phyloP scores from a whole-genome alignment of 2,888 invertebrate genomes.

The Boloria euphrosyne region DNA sequence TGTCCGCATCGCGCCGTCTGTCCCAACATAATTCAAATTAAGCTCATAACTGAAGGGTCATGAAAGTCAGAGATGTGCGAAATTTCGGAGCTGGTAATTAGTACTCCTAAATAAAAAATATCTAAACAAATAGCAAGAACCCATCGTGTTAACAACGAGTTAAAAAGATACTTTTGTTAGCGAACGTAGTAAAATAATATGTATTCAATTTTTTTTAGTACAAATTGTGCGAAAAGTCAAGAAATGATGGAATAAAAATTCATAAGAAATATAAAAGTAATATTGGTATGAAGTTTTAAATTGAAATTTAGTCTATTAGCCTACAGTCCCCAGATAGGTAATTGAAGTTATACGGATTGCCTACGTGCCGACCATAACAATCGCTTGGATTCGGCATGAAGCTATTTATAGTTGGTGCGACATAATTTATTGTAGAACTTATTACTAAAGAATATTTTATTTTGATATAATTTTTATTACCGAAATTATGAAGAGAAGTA shows the following conservation, averaged over 20 bases:
- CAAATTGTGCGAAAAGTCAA: too few relatives aligned
- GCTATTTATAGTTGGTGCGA: not conserved
- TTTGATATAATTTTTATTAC: too few relatives aligned
- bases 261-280: too few relatives aligned
- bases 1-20: slow-evolving; percentile 53
- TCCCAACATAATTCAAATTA: slow-evolving; percentile 77
- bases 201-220: too few relatives aligned
- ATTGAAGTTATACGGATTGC: slow-evolving; percentile 43
- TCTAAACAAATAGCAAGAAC: too few relatives aligned
- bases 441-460: not conserved
- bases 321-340: slow-evolving; percentile 47
- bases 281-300: slow-evolving; percentile 43
- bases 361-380: slow-evolving; percentile 30
- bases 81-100: slow-evolving; percentile 30
- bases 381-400: slow-evolving; percentile 1
- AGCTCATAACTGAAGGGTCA: slow-evolving; percentile 67
- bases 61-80: slow-evolving; percentile 15
- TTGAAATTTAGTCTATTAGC: slow-evolving; percentile 52
- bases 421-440: not conserved
- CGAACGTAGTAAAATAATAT: not conserved
- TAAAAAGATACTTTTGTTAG: not conserved
- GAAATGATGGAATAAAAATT: too few relatives aligned
- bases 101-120: not conserved
- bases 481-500: too few relatives aligned
- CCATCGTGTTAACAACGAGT: not conserved